phyloP scores from a whole-genome alignment of 1,140 invertebrate species.

The Papilio glaucus region DNA sequence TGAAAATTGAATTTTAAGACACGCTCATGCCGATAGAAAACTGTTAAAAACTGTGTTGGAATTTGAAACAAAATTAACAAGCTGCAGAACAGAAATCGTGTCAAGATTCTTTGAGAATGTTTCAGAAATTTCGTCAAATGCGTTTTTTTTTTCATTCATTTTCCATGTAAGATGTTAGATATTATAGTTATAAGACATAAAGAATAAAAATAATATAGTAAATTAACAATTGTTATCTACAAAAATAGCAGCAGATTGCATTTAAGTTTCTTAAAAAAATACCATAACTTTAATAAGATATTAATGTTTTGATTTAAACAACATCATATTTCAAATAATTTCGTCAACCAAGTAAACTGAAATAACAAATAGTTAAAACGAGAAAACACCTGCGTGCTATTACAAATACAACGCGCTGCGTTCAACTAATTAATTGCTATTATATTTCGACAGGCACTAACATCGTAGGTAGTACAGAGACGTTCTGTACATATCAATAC shows the following conservation, averaged over 20 bases:
- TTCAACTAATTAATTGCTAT: conserved; percentile 15
- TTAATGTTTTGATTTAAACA: neutral
- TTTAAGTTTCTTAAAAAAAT: neutral
- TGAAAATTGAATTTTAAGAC: neutral
- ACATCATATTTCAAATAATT: neutral
- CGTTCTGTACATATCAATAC: no score
- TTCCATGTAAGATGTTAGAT: neutral
- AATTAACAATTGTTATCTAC: neutral
- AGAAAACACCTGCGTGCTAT: neutral
- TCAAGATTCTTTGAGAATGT: conserved; percentile 37
- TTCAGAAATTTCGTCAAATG: conserved; percentile 31
- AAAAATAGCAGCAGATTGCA: neutral
- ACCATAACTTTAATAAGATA: neutral
- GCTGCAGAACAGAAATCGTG: conserved; percentile 31
- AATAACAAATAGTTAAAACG: neutral
- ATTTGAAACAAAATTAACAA: conserved; percentile 36
- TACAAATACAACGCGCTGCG: neutral
- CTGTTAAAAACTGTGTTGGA: conserved; percentile 24
- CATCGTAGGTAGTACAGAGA: neutral
- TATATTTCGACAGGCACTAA: neutral
- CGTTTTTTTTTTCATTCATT: conserved; percentile 16
- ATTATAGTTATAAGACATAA: neutral
- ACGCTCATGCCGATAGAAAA: conserved; percentile 19
- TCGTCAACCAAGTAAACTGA: neutral
- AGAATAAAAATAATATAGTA: neutral